phyloP scores from a whole-genome alignment of 1,140 invertebrate species.

The Leguminivora glycinivorella region DNA sequence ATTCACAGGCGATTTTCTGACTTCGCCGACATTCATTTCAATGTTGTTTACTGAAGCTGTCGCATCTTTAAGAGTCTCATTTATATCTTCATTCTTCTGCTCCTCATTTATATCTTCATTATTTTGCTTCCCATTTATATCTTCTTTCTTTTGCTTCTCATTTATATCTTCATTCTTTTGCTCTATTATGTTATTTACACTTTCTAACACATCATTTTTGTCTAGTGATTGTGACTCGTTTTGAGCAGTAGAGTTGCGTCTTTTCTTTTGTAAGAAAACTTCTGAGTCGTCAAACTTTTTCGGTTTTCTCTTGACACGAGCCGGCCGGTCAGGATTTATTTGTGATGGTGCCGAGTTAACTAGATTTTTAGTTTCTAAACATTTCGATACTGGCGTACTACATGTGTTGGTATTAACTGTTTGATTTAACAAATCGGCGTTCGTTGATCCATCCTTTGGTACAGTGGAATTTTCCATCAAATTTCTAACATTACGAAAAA shows the following conservation, averaged over 20 bases:
- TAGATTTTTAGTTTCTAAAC: conserved; percentile 30
- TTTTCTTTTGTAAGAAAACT: conserved; percentile 52
- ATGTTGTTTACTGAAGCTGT: not conserved
- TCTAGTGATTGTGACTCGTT: conserved; percentile 34
- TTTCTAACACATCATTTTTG: conserved; percentile 14
- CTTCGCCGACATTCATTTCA: not conserved
- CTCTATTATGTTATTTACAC: not conserved
- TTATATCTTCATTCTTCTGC: not conserved
- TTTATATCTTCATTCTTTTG: not conserved
- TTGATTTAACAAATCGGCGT: conserved; percentile 29
- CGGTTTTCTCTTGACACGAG: conserved; percentile 69
- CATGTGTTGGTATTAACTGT: conserved; percentile 40
- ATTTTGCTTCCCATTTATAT: too few relatives aligned
- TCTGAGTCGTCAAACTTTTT: conserved; percentile 69
- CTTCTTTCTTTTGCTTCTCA: not conserved
- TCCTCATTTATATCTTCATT: conserved; percentile 7
- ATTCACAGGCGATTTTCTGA: not conserved
- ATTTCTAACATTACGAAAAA: conserved; percentile 65
- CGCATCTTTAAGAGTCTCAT: not conserved
- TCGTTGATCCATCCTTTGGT: conserved; percentile 39
- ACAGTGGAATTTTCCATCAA: conserved; percentile 58
- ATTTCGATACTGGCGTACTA: conserved; percentile 49
- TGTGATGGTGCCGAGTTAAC: conserved; percentile 58
- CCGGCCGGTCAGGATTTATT: conserved; percentile 57
- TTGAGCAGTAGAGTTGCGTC: conserved; percentile 42